These are phyloP conservation scores for Orycteropus afer DNA, from an alignment of 2,113 vertebrate genomes.

Conservation along the genomic window DNA sequence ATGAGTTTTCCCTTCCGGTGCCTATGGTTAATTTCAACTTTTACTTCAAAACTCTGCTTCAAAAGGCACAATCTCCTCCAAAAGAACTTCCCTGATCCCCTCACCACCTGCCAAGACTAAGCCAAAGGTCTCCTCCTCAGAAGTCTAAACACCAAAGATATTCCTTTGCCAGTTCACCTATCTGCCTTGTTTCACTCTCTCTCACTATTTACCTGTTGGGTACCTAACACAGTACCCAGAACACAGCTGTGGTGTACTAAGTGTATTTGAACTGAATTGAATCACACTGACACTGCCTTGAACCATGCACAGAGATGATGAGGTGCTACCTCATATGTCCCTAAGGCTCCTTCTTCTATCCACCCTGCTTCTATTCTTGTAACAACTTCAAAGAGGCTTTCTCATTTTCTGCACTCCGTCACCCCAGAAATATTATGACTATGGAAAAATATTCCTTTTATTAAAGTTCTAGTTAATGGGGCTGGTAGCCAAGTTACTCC, in stretches of 20 bases:
- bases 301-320: neutral
- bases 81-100: neutral
- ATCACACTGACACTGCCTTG: rapidly evolving
- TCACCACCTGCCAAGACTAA: neutral
- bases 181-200: neutral
- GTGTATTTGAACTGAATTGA: neutral
- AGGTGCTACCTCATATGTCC: neutral
- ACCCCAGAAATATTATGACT: neutral
- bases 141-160: neutral
- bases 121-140: neutral
- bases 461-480: neutral
- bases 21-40: neutral
- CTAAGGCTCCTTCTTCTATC: neutral
- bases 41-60: neutral
- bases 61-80: neutral
- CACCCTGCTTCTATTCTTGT: neutral
- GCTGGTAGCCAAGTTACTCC: neutral
- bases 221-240: neutral
- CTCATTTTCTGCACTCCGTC: neutral
- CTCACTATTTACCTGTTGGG: neutral
- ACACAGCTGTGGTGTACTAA: neutral
- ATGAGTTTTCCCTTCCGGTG: neutral
- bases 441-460: neutral
- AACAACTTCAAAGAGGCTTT: neutral
- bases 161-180: neutral